Conservation (phyloP, 2,113 vertebrate species). For the Delphinus delphis region DNA sequence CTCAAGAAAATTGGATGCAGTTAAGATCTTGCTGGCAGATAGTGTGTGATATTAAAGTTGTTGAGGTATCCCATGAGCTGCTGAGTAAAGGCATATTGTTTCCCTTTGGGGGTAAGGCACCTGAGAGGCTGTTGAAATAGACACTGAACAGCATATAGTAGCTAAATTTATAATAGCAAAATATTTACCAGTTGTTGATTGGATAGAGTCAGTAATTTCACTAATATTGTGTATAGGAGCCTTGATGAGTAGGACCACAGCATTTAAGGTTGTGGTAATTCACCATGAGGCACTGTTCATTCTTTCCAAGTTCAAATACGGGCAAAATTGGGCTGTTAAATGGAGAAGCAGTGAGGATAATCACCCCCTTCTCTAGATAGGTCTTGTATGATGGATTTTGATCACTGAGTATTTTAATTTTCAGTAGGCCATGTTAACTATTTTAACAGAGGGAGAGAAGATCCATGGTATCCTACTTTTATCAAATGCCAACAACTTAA, state of each 20-base stretch:
- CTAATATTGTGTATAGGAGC: neutral
- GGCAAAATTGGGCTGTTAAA: neutral
- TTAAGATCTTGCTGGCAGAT: neutral
- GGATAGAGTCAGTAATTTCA: neutral
- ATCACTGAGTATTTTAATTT: constrained; percentile 12
- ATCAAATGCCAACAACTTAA: neutral
- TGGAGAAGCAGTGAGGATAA: neutral
- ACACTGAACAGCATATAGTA: neutral
- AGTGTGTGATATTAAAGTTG: neutral
- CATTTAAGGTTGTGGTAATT: neutral
- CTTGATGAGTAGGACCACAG: neutral
- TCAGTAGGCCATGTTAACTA: neutral
- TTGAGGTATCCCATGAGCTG: neutral
- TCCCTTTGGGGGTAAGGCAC: neutral
- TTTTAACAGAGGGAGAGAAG: neutral
- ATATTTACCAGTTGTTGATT: neutral
- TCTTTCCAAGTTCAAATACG: neutral
- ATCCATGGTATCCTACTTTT: neutral
- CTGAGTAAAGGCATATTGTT: neutral
- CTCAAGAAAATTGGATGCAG: neutral
- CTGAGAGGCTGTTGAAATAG: neutral
- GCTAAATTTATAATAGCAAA: neutral
- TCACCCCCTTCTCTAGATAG: neutral
- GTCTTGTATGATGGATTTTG: neutral
- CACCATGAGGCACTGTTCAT: neutral